A percentile compares a stretch with the other conserved stretches of the same genome.
Conservation (phyloP, 2,113 vertebrate species). For the Pedionomus torquatus region DNA sequence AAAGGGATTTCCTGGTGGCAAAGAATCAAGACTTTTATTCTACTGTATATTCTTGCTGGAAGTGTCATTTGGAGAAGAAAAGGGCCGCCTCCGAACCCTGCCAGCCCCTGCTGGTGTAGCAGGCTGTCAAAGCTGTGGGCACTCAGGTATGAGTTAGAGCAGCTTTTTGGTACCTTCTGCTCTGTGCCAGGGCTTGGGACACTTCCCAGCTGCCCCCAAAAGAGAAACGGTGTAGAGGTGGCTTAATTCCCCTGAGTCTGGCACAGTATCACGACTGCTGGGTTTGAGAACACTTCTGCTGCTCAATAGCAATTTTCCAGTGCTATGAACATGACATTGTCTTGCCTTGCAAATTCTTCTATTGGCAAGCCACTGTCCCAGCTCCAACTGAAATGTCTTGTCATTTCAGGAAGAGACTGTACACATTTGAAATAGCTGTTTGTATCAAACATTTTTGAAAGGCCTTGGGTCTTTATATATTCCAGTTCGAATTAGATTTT, state of each 20-base stretch:
- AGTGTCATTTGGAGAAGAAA: neutral
- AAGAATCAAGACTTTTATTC: neutral
- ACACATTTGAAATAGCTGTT: neutral
- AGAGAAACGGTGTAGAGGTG: neutral
- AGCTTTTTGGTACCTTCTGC: neutral
- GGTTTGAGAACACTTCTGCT: neutral
- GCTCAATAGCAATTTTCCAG: slow-evolving; percentile 1
- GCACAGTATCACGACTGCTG: neutral
- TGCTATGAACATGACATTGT: neutral
- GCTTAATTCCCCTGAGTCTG: neutral
- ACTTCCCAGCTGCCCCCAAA: neutral
- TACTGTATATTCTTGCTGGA: neutral
- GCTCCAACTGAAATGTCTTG: neutral
- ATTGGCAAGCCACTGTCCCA: neutral
- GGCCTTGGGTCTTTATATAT: neutral
- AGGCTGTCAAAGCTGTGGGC: neutral
- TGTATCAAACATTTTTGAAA: neutral
- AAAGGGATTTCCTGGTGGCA: slow-evolving; percentile 20
- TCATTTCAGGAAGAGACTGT: neutral
- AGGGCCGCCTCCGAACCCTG: neutral
- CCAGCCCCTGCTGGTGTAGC: slow-evolving; percentile 7
- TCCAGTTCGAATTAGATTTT: neutral
- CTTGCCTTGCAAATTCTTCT: neutral
- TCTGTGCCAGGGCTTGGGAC: neutral
- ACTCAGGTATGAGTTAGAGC: neutral